Evolutionary conservation across 2,888 invertebrate species (phyloP), one percentile per base, ranked within the genome.

Genomic region (Patella caerulea): DNA sequence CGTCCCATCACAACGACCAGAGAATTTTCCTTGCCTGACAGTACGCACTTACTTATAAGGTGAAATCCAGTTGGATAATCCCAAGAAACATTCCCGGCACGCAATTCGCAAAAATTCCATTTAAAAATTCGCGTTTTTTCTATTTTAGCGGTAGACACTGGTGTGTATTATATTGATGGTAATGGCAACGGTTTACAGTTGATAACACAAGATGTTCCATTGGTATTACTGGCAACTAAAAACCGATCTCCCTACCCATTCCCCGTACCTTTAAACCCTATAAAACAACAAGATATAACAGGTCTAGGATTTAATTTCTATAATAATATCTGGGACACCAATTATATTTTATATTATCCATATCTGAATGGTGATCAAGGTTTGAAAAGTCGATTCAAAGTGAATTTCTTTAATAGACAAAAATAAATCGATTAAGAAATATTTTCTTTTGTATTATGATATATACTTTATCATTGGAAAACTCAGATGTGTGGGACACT

Each of bases 281-380:
- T 89, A n/a, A 74, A 79, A 12, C 81, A 83, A 45, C 78, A 79
- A n/a, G 80, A 85, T 45, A 84, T 90, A 34, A 84, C 81, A 24
- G 87, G 88, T 0, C 81, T 88, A 76, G 85, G 88, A 12, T 90
- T 86, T 79, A 89, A 89, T 81, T 74, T 90, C 52, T 90, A 87
- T 79, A 90, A 90, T 81, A 90, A 90, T 74, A 85, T 90, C 54
- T 90, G 90, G 90, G 86, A 88, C 78, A 90, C 90, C 17, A 90
- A 90, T 78, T 90, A 89, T 76, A 89, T 90, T 53, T 82, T 86
- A 65, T 90, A 89, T 88, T 90, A 90, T 74, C 90, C 90, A 0
- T 90, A 86, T 54, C 11, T 80, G 3, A 65, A 76, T 7, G 54
- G 75, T 11, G 81, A 80, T 74, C 74, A 76, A 3, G 79, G 84